These are phyloP conservation scores for Philaenus spumarius DNA, from an alignment of 1,140 invertebrate genomes.

Conservation along the genomic window DNA sequence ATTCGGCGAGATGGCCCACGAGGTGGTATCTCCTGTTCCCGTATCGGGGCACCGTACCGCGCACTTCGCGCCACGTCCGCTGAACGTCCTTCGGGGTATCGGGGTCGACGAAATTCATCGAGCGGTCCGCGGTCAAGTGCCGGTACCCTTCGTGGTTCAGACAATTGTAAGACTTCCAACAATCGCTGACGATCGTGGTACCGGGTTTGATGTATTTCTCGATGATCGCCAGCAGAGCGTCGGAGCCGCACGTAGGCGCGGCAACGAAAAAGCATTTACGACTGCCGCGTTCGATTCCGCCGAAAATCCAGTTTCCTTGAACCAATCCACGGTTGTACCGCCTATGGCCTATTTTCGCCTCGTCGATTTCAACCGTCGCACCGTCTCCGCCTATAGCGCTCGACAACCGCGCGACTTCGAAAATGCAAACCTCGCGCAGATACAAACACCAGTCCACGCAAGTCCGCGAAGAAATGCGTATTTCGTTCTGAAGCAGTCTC, in stretches of 20 bases:
- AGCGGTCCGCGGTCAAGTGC: background rate
- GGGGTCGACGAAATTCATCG: background rate
- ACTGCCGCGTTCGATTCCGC: background rate
- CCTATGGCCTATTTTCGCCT: background rate
- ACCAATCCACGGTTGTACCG: background rate
- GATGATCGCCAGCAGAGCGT: background rate
- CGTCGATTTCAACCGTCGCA: background rate
- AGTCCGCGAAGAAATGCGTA: no score
- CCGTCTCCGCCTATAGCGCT: no score
- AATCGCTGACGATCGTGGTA: background rate
- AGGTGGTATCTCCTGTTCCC: background rate
- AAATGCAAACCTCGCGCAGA: no score
- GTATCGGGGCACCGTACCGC: background rate
- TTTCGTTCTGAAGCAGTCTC: no score
- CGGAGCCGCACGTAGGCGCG: background rate
- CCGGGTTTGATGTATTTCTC: background rate
- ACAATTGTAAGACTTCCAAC: background rate
- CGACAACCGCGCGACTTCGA: no score
- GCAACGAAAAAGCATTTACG: background rate
- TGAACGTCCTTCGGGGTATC: no score
- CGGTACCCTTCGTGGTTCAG: background rate
- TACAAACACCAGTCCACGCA: no score
- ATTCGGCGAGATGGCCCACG: no score
- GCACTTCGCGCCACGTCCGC: background rate
- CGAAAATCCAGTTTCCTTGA: background rate